phyloP scores from a whole-genome alignment of 2,113 vertebrate genomes.

The Rallus limicola region DNA sequence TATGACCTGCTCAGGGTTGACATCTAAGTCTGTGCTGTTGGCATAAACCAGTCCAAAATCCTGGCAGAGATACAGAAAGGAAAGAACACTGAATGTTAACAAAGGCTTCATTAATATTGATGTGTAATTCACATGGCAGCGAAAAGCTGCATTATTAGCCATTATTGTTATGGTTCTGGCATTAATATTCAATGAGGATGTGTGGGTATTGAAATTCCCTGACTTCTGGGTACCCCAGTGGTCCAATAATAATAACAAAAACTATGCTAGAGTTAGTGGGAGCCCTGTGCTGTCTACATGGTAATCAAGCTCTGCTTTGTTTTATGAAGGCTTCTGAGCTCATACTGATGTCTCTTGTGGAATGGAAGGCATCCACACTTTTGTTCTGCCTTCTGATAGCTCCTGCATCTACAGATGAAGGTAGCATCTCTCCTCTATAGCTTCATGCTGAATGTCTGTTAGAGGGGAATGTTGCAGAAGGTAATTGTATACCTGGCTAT shows the following conservation, averaged over 20 bases:
- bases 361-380: background rate
- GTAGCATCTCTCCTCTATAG: background rate
- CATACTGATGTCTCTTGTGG: background rate
- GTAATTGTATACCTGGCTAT: background rate
- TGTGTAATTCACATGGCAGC: conserved; percentile 62
- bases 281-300: background rate
- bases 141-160: conserved; percentile 68
- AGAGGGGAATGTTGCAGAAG: background rate
- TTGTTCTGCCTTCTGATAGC: background rate
- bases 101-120: conserved; percentile 75
- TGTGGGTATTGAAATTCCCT: conserved; percentile 50
- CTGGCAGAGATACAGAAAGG: conserved; percentile 35
- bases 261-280: background rate
- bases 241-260: conserved; percentile 37
- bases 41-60: conserved; percentile 52
- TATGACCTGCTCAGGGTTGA: conserved; percentile 29
- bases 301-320: conserved; percentile 10
- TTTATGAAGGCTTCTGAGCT: background rate
- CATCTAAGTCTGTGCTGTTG: conserved; percentile 33
- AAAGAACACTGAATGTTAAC: conserved; percentile 61
- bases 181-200: conserved; percentile 68
- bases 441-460: background rate
- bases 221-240: conserved; percentile 42
- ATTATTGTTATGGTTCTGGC: conserved; percentile 57
- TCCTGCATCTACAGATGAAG: background rate